Percentiles rank a stretch among this genome's conserved stretches.
These are phyloP conservation scores for Pandemis corylana DNA, from an alignment of 2,888 invertebrate genomes.

Conservation along the genomic window DNA sequence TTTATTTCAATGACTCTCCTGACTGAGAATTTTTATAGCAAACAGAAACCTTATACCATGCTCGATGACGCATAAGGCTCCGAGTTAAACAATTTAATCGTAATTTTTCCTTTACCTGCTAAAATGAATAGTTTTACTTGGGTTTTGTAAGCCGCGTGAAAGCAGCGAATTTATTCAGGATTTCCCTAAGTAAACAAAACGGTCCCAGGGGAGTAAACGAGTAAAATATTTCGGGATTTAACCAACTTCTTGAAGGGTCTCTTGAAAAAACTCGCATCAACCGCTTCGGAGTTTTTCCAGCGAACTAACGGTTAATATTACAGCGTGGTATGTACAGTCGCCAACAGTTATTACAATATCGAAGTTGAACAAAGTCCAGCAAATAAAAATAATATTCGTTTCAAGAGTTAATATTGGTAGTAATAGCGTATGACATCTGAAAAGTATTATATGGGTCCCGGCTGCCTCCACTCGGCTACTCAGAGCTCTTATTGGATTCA, in stretches of 20 bases:
- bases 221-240: constrained; percentile 33
- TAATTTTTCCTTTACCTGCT: constrained; percentile 27
- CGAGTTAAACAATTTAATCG: constrained; percentile 24
- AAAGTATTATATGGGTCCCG: constrained; percentile 34
- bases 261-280: constrained; percentile 1
- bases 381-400: background rate
- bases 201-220: constrained; percentile 23
- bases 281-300: background rate
- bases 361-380: background rate
- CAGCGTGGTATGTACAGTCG: background rate
- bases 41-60: background rate
- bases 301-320: background rate
- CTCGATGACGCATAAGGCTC: constrained; percentile 2
- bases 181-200: constrained; percentile 38
- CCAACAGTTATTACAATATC: background rate
- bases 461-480: constrained; percentile 25
- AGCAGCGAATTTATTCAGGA: constrained; percentile 38
- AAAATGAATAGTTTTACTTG: constrained; percentile 37
- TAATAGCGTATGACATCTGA: constrained; percentile 30
- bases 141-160: constrained; percentile 30
- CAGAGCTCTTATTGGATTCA: constrained; percentile 43
- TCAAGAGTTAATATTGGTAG: constrained; percentile 27
- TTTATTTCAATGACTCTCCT: background rate
- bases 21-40: background rate
- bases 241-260: constrained; percentile 25